Evolutionary conservation across 1,140 invertebrate species (phyloP).

Genomic region (Rhizoglyphus robini): DNA sequence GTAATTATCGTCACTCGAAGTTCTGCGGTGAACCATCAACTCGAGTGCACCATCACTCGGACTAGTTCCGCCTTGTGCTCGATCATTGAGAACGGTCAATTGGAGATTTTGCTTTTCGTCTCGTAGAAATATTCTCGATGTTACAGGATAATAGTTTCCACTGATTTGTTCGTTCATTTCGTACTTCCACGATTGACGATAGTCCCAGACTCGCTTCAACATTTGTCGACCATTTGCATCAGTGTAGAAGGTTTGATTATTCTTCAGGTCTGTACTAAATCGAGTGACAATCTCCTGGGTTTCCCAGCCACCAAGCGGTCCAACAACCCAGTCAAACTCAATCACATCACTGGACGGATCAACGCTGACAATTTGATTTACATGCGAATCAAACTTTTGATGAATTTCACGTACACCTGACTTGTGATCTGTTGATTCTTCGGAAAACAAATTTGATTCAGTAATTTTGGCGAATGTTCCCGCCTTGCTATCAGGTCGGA

Average conservation of each 20-base stretch:
- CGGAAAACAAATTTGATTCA: constrained; percentile 47
- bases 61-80: constrained; percentile 71
- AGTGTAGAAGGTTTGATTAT: constrained; percentile 38
- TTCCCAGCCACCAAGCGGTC: constrained; percentile 52
- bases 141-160: constrained; percentile 88
- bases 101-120: constrained; percentile 24
- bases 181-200: constrained; percentile 55
- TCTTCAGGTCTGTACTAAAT: constrained; percentile 34
- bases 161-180: constrained; percentile 49
- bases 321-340: constrained; percentile 84
- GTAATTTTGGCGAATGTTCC: constrained; percentile 43
- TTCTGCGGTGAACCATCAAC: constrained; percentile 54
- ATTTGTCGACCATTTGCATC: constrained; percentile 45
- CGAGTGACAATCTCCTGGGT: constrained; percentile 40
- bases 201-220: constrained; percentile 50
- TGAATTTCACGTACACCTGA: constrained; percentile 75
- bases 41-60: constrained; percentile 33
- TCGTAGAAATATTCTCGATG: constrained; percentile 51
- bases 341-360: constrained; percentile 48
- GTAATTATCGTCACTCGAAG: constrained; percentile 72
- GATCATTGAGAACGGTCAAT: constrained; percentile 53
- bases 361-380: constrained; percentile 62
- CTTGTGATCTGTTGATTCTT: constrained; percentile 56
- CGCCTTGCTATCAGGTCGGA: constrained; percentile 29
- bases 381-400: constrained; percentile 56